A percentile compares a stretch with the other conserved stretches of the same genome.
Evolutionary conservation across 2,888 invertebrate species (phyloP).

Genomic region (Sesia bembeciformis): DNA sequence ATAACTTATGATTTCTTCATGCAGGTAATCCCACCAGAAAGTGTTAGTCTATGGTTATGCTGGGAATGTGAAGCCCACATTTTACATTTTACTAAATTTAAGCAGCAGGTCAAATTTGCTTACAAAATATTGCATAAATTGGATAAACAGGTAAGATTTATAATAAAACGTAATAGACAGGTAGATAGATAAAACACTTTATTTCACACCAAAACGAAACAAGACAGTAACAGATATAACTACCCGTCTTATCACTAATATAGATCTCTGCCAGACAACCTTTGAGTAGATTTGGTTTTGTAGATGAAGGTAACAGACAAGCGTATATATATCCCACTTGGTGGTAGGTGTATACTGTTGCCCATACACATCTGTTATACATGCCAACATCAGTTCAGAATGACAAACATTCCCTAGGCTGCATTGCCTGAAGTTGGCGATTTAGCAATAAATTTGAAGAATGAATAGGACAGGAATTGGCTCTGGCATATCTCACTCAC

Average conservation of each 20-base stretch:
- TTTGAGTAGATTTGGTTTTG: not conserved
- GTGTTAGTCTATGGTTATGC: constrained; percentile 26
- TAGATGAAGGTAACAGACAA: not conserved
- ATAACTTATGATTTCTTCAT: not conserved
- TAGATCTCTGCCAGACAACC: not conserved
- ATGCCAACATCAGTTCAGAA: too few species aligned
- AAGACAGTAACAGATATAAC: not conserved
- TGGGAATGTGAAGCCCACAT: constrained; percentile 46
- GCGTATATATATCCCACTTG: too few species aligned
- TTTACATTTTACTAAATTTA: constrained; percentile 30
- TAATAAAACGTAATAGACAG: not conserved
- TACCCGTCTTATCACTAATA: not conserved
- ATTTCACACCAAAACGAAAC: too few species aligned
- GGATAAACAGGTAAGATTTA: constrained; percentile 20
- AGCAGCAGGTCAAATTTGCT: constrained; percentile 28
- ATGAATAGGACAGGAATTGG: too few species aligned
- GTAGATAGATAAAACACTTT: not conserved
- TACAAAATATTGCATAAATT: constrained; percentile 24
- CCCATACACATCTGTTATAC: too few species aligned
- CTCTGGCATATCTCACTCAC: too few species aligned
- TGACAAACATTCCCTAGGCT: too few species aligned
- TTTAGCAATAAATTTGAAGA: too few species aligned
- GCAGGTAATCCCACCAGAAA: not conserved
- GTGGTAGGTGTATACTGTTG: too few species aligned
- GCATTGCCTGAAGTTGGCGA: too few species aligned